A percentile compares a stretch with the other conserved stretches of the same genome.
These are phyloP conservation scores for Balaeniceps rex DNA, from an alignment of 2,113 vertebrate species.

Conservation along the genomic window DNA sequence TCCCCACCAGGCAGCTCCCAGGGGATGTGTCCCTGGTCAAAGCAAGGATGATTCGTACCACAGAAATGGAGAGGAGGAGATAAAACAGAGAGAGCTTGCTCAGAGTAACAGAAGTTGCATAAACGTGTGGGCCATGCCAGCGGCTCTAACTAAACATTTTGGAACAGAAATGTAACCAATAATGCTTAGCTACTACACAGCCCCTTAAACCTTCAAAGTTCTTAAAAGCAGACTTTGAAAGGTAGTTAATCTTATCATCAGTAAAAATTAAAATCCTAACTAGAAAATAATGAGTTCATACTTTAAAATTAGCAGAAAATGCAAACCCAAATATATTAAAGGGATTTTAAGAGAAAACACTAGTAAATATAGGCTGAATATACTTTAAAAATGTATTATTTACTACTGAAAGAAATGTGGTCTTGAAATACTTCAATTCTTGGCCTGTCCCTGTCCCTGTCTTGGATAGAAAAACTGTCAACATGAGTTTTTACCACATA, in stretches of 20 bases:
- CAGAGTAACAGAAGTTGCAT: background rate
- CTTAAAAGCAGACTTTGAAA: background rate
- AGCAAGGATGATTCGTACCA: rapidly evolving
- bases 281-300: background rate
- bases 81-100: background rate
- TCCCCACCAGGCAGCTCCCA: background rate
- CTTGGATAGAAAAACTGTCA: background rate
- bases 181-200: background rate
- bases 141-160: background rate
- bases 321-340: background rate
- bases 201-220: background rate
- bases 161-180: background rate
- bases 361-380: background rate
- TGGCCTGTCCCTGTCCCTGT: background rate
- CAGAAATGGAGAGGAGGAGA: background rate
- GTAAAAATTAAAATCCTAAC: background rate
- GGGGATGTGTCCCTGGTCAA: background rate
- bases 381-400: background rate
- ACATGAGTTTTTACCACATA: background rate
- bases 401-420: background rate
- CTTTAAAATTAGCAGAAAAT: background rate
- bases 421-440: background rate
- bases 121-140: background rate
- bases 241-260: background rate
- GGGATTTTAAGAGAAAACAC: background rate